phyloP scores from a whole-genome alignment of 2,797 vertebrate species.

The Tangara arthus region DNA sequence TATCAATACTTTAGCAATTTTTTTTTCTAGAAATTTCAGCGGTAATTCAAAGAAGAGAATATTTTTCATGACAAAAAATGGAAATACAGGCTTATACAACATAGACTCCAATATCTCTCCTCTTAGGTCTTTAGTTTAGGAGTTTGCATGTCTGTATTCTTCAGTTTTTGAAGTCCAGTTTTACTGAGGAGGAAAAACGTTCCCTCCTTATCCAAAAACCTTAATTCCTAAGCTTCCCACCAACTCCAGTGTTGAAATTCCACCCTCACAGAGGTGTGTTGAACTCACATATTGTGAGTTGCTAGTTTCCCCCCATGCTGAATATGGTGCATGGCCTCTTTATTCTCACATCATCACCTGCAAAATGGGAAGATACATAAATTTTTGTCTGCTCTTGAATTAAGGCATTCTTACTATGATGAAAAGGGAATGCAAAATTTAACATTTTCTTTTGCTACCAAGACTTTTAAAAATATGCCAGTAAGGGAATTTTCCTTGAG shows the following conservation, averaged over 20 bases:
- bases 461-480: background rate
- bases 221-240: background rate
- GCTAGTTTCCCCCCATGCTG: background rate
- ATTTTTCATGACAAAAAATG: background rate
- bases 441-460: background rate
- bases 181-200: background rate
- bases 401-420: background rate
- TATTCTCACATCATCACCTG: background rate
- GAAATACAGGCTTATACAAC: background rate
- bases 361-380: background rate
- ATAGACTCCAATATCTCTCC: background rate
- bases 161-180: background rate
- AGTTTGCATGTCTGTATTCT: background rate
- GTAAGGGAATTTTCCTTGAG: background rate
- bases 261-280: background rate
- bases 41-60: background rate
- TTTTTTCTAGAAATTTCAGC: background rate
- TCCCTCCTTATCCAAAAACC: background rate
- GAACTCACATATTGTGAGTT: background rate
- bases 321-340: background rate
- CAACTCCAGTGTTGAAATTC: background rate
- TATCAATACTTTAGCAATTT: background rate
- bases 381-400: background rate
- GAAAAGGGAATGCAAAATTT: background rate
- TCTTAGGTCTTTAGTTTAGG: background rate